phyloP scores from a whole-genome alignment of 2,888 invertebrate genomes.

The Epistrophella euchroma region DNA sequence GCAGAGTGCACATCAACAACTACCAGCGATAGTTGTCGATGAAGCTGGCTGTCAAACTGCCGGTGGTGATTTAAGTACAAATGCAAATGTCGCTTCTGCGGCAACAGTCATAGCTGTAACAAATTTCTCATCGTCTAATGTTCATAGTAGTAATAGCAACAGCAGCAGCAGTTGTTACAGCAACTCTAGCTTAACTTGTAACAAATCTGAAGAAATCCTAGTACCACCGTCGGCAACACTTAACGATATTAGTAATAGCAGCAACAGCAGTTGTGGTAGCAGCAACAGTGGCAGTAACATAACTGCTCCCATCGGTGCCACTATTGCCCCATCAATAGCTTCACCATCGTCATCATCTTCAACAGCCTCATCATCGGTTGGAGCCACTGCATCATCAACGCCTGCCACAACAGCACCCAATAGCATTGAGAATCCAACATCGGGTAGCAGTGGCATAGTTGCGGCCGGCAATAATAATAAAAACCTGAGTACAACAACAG shows the following conservation, averaged over 20 bases:
- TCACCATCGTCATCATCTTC: conserved; percentile 77
- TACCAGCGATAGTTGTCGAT: conserved; percentile 72
- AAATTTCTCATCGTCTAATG: conserved; percentile 74
- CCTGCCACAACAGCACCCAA: conserved; percentile 77
- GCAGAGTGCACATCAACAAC: conserved; percentile 50
- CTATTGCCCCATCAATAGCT: conserved; percentile 55
- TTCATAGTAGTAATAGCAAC: conserved; percentile 81
- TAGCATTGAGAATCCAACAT: conserved; percentile 67
- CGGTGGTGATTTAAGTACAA: conserved; percentile 69
- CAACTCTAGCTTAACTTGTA: conserved; percentile 69
- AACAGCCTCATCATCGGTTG: conserved; percentile 74
- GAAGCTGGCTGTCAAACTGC: conserved; percentile 40
- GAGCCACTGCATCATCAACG: conserved; percentile 77
- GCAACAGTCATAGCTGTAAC: conserved; percentile 46
- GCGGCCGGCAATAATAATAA: conserved; percentile 61
- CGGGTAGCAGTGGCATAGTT: conserved; percentile 32
- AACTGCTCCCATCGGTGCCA: conserved; percentile 57
- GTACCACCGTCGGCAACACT: conserved; percentile 71
- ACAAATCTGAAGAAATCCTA: conserved; percentile 73
- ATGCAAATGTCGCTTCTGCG: conserved; percentile 42
- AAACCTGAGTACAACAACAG: conserved; percentile 73
- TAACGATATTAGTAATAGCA: conserved; percentile 76
- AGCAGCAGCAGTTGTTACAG: conserved; percentile 81
- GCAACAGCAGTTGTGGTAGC: conserved; percentile 77
- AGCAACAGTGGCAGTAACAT: conserved; percentile 73